Conservation (phyloP, 1,140 invertebrate species). For the Aethina tumida region DNA sequence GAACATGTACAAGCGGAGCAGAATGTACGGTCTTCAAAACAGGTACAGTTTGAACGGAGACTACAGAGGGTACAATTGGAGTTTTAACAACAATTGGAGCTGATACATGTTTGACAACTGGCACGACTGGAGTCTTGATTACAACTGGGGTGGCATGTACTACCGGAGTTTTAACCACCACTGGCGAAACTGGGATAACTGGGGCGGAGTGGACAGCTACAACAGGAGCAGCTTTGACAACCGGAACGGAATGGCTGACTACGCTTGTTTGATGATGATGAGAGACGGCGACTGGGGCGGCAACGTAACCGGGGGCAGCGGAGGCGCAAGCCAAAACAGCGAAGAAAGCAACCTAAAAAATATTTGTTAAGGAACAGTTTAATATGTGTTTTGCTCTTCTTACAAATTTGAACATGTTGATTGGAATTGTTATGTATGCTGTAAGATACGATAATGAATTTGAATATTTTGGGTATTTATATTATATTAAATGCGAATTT, state of each 20-base stretch:
- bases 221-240: not conserved
- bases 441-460: too few relatives aligned
- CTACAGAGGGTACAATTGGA: too few relatives aligned
- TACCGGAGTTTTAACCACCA: too few relatives aligned
- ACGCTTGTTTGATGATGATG: conserved; percentile 41
- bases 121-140: too few relatives aligned
- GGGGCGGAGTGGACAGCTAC: conserved; percentile 1
- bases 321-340: conserved; percentile 44
- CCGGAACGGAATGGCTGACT: conserved; percentile 18
- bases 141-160: too few relatives aligned
- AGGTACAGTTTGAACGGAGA: conserved; percentile 34
- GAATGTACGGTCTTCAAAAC: conserved; percentile 34
- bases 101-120: too few relatives aligned
- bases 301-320: conserved; percentile 37
- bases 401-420: conserved; percentile 37
- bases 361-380: conserved; percentile 3
- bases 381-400: conserved; percentile 16
- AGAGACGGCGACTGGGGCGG: too few relatives aligned
- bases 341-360: conserved; percentile 39
- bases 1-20: conserved; percentile 32
- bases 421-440: too few relatives aligned
- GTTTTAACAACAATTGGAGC: too few relatives aligned
- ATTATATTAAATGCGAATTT: too few relatives aligned
- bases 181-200: too few relatives aligned
- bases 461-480: too few relatives aligned